Evolutionary conservation across 1,140 invertebrate genomes (phyloP), one percentile per base, ranked within the genome.

Genomic region (Leptinotarsa lineolata): DNA sequence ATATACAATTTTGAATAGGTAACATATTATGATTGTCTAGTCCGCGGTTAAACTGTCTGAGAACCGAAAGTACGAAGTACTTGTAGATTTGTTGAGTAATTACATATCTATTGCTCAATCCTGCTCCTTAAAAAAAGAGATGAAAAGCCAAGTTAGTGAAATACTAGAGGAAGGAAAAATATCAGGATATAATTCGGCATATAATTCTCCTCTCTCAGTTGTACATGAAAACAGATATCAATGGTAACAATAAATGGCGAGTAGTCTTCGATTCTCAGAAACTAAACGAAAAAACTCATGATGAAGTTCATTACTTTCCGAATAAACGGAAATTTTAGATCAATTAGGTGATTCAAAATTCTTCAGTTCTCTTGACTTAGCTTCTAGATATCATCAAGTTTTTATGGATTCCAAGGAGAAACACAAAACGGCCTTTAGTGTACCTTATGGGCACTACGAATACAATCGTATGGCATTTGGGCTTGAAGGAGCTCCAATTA

Each of bases 321-420:
- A 81, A 84, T n/a, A 86, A 16, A 81, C 83, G 18, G 83, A 86
- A 12, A 81, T 83, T 13, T 74, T 88, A 20, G 80, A 86, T 75
- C 74, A 79, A 46, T 70, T 89, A 69, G 81, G 81, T 5, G 79
- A 81, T 11, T 76, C 80, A 11, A 77, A 80, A 66, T 86, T 83
- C 72, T 88, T 89, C 72, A 81, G 81, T 1, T 83, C 83, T 0
- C 68, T 89, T 20, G 87, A 90, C 79, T 72, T 87, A n/a, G 77
- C 78, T 0, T 82, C 76, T 48, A 88, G 88, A 4, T 90, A 86
- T 81, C 86, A 85, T 78, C 88, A 90, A 76, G 82, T 61, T 8
- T 24, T 24, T 5, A 20, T 61, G 22, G 60, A 18, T 61, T 18
- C 5, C 18, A 11, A 5, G 60, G 60, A 61, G 5, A 61, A 61